phyloP scores from a whole-genome alignment of 2,113 vertebrate species.

The Alethe diademata region DNA sequence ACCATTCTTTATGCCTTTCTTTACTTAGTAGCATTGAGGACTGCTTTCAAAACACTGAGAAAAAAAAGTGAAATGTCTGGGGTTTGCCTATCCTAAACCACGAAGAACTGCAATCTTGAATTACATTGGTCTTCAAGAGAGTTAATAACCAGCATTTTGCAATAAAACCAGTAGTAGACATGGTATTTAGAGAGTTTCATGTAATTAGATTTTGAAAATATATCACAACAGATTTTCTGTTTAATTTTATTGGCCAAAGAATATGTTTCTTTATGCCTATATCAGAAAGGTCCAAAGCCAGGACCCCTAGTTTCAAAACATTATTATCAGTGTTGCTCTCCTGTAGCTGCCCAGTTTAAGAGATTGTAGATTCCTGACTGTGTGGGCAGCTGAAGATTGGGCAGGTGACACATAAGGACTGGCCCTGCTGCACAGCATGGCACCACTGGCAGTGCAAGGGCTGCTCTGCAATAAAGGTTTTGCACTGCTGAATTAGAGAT shows the following conservation, averaged over 20 bases:
- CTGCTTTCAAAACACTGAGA: background rate
- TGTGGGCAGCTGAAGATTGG: background rate
- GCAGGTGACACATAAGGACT: background rate
- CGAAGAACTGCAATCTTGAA: background rate
- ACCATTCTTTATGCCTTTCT: background rate
- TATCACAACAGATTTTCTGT: background rate
- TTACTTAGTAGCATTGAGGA: background rate
- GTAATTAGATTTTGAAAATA: background rate
- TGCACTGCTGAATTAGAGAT: background rate
- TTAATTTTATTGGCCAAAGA: background rate
- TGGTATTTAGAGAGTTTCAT: background rate
- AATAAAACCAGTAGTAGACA: background rate
- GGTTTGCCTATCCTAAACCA: background rate
- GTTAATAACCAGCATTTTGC: background rate
- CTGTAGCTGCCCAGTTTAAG: background rate
- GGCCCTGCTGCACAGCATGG: background rate
- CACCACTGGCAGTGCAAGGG: background rate
- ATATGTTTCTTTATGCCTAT: fast-evolving
- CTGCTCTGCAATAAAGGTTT: background rate
- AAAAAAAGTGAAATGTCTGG: background rate
- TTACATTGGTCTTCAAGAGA: background rate
- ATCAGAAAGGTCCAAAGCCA: background rate
- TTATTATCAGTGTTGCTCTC: background rate
- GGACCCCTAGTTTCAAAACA: background rate
- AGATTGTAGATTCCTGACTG: background rate